Conservation (phyloP, 2,113 vertebrate genomes). For the Pyrgilauda ruficollis region DNA sequence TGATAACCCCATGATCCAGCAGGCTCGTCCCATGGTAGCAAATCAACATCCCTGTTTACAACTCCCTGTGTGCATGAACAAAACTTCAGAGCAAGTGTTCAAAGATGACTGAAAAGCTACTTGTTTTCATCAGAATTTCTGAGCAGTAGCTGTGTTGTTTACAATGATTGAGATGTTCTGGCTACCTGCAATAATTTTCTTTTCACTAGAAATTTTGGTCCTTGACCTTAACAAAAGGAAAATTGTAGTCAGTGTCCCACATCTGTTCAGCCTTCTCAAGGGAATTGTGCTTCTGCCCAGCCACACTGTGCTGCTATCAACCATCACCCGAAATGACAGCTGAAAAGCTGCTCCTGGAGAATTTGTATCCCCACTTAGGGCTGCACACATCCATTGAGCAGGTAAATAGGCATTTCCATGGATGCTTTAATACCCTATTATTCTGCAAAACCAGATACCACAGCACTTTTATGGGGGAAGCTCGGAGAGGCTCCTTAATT, state of each 20-base stretch:
- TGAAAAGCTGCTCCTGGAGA: not conserved
- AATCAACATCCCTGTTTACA: not conserved
- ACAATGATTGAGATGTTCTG: not conserved
- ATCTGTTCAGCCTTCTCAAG: not conserved
- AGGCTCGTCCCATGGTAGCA: not conserved
- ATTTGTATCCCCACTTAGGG: not conserved
- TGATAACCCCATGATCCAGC: not conserved
- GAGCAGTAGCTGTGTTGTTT: not conserved
- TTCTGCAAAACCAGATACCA: not conserved
- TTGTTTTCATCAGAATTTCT: not conserved
- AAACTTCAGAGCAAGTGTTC: not conserved
- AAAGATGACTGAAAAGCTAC: not conserved
- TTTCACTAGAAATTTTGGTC: not conserved
- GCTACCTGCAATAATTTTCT: not conserved
- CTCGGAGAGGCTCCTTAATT: not conserved
- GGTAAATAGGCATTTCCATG: not conserved
- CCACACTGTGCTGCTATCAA: not conserved
- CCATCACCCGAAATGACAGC: not conserved
- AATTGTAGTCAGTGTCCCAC: not conserved
- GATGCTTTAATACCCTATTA: not conserved
- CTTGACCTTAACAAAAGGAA: not conserved
- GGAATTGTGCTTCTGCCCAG: not conserved
- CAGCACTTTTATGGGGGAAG: not conserved
- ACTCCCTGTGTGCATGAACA: not conserved
- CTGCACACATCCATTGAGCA: not conserved